Percentiles rank a stretch among this genome's conserved stretches.
Conservation (phyloP, 2,797 vertebrate species). For the Girardinus metallicus region DNA sequence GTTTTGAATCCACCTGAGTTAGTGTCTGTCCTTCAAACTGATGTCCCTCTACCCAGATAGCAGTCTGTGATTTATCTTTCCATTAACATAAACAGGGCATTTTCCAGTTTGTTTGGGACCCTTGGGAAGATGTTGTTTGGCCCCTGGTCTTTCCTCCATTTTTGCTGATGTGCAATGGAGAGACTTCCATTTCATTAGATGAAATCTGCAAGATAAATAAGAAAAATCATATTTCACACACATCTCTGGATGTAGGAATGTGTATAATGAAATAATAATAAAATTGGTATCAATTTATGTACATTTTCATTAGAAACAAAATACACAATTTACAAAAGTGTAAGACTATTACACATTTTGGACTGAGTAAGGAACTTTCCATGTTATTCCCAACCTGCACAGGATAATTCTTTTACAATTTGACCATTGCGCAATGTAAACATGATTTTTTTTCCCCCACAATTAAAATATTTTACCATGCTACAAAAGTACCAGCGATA, state of each 20-base stretch:
- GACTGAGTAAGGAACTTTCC: too few species aligned
- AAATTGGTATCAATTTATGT: neutral
- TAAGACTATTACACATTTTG: too few species aligned
- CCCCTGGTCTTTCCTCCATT: neutral
- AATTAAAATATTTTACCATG: too few species aligned
- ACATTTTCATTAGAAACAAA: neutral
- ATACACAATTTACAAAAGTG: too few species aligned
- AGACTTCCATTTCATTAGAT: neutral
- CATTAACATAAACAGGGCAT: neutral
- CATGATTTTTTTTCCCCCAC: too few species aligned
- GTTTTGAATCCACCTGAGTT: constrained; percentile 20
- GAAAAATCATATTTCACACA: neutral
- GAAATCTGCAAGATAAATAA: neutral
- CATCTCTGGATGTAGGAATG: too few species aligned
- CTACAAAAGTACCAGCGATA: too few species aligned
- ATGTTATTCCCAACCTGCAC: too few species aligned
- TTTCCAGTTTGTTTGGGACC: neutral
- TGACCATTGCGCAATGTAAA: too few species aligned
- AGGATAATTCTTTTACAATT: too few species aligned
- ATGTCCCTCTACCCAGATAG: constrained; percentile 9
- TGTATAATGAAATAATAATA: neutral
- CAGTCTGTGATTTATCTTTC: constrained; percentile 5
- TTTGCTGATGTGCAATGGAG: neutral
- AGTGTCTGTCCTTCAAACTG: constrained; percentile 10
- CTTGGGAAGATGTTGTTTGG: neutral